phyloP scores from a whole-genome alignment of 2,113 vertebrate genomes.

The Axis porcinus region DNA sequence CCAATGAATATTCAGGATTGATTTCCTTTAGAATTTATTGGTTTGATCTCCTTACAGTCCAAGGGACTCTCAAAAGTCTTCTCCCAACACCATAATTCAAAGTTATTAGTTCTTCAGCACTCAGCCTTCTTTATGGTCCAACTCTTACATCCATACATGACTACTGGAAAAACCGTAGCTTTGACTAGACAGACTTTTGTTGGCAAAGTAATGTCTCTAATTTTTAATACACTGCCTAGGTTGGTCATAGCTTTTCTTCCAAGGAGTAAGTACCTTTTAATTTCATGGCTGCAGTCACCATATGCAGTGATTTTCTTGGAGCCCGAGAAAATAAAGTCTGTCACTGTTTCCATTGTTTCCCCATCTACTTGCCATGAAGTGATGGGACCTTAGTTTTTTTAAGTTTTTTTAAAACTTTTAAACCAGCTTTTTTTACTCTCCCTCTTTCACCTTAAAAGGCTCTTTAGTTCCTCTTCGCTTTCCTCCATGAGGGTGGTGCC shows the following conservation, averaged over 20 bases:
- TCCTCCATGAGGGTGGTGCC: not conserved
- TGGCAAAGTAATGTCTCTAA: not conserved
- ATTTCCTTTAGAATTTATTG: not conserved
- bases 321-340: not conserved
- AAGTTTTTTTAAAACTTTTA: too few relatives aligned
- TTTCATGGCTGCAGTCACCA: not conserved
- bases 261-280: not conserved
- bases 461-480: not conserved
- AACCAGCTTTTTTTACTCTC: not conserved
- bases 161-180: not conserved
- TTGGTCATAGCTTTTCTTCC: not conserved
- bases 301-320: not conserved
- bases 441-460: not conserved
- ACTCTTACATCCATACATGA: not conserved
- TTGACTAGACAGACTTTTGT: not conserved
- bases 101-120: not conserved
- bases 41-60: not conserved
- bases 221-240: not conserved
- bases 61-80: not conserved
- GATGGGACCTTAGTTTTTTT: not conserved
- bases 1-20: not conserved
- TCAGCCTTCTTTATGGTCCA: not conserved
- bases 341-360: not conserved
- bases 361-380: not conserved
- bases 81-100: not conserved